phyloP scores from a whole-genome alignment of 1,140 invertebrate genomes.

The Sarcophaga bullata region DNA sequence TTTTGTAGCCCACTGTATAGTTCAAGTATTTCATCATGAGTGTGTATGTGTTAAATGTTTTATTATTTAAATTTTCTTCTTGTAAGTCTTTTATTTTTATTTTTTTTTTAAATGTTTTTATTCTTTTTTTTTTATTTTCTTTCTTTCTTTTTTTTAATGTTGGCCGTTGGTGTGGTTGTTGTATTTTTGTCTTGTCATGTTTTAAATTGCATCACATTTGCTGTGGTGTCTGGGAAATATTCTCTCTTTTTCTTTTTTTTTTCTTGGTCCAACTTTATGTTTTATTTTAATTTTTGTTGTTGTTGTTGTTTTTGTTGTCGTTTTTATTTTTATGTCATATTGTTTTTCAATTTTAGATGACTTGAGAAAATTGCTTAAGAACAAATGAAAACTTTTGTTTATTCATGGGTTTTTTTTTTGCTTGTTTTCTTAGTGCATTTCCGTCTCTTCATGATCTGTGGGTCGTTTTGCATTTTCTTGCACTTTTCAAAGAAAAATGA shows the following conservation, averaged over 20 bases:
- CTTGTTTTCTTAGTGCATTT: not conserved
- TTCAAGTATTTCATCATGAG: no score
- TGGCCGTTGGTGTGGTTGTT: no score
- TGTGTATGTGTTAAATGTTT: not conserved
- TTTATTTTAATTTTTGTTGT: not conserved
- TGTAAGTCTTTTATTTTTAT: not conserved
- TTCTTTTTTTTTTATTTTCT: not conserved
- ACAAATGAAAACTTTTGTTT: not conserved
- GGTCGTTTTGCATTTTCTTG: no score
- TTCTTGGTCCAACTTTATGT: not conserved
- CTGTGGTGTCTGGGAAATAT: constrained; percentile 7
- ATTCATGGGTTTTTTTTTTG: not conserved
- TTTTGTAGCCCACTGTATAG: no score
- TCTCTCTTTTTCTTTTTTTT: no score
- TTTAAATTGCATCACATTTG: constrained; percentile 24
- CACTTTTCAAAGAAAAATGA: no score
- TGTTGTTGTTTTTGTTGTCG: no score
- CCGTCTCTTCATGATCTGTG: no score
- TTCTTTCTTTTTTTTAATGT: not conserved
- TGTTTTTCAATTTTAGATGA: not conserved
- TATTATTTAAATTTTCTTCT: not conserved
- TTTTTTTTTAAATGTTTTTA: not conserved
- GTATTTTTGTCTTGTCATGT: not conserved
- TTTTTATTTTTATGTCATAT: no score
- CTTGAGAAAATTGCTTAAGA: not conserved